Base-by-base conservation (phyloP, 2,113 vertebrate genomes). In the Siphamia tubifer region DNA sequence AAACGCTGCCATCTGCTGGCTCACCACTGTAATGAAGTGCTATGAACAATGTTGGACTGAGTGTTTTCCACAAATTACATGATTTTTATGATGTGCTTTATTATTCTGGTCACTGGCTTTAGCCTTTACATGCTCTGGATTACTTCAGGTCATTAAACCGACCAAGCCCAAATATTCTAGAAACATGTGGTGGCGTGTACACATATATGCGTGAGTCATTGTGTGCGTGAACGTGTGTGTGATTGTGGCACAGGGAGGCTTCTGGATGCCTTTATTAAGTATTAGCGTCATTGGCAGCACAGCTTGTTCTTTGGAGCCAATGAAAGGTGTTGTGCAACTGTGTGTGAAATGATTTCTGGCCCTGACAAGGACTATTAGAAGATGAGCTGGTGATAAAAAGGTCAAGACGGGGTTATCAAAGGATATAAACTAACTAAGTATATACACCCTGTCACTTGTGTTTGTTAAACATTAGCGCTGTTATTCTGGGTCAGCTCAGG, bases 1-100 rank as follows among this genome's bases (percentile, higher is more conserved):
- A 30, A 68, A 84, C 68, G 54, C 4, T 39, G 68, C 83, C 83
- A 81, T 71, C 87, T 87, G 58, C 55, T 85, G 89, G 87, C 31
- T 21, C 0, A 12, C 8, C 6, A 0, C 5, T 28, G 34, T 61
- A 69, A 67, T 64, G 43, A 72, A 6, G 8, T n/a, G 24, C 2
- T 13, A 12, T 42, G 39, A 15, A 43, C 20, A 19, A 11, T 39
- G n/a, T 17, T 67, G 42, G 7, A 31, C 43, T 30, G 1, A 44
- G 15, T 24, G 36, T 28, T 69, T 45, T 13, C 19, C 47, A 32
- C 44, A 34, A 32, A 67, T 61, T 10, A 20, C n/a, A 38, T 21
- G n/a, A 15, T 56, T 61, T 45, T 64, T 24, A 35, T 55, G 10
- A 38, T 32, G 11, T 1, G 6, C 34, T 49, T 45, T 43, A 35